A percentile compares a stretch with the other conserved stretches of the same genome.
phyloP scores from a whole-genome alignment of 2,797 vertebrate species.

The Sarcophilus harrisii region DNA sequence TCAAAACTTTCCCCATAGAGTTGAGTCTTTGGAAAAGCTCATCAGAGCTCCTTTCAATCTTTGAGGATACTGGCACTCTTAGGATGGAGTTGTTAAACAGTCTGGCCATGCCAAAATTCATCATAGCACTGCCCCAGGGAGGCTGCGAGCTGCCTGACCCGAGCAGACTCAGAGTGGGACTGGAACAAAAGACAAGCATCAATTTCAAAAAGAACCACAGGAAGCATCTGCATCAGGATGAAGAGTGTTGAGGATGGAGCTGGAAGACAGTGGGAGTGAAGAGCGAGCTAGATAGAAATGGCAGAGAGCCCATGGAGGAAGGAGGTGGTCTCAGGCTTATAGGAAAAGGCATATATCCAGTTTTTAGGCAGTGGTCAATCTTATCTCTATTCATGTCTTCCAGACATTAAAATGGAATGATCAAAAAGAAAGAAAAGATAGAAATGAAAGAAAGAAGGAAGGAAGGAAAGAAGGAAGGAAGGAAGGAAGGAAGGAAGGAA shows the following conservation, averaged over 20 bases:
- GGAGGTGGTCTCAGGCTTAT: slow-evolving; percentile 44
- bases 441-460: background rate
- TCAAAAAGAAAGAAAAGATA: slow-evolving; percentile 5
- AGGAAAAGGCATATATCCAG: slow-evolving; percentile 3
- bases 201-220: slow-evolving; percentile 76
- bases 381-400: slow-evolving; percentile 15
- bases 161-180: slow-evolving; percentile 56
- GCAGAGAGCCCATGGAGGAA: slow-evolving; percentile 24
- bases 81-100: slow-evolving; percentile 76
- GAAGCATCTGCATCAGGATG: slow-evolving; percentile 66
- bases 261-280: slow-evolving; percentile 54
- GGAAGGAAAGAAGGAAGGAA: background rate
- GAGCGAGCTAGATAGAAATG: slow-evolving; percentile 21
- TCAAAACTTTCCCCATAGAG: slow-evolving; percentile 60
- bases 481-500: background rate
- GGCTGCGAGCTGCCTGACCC: slow-evolving; percentile 75
- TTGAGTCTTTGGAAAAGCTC: slow-evolving; percentile 71
- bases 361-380: slow-evolving; percentile 61
- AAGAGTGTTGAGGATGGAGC: slow-evolving; percentile 59
- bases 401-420: slow-evolving; percentile 42
- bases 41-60: slow-evolving; percentile 66
- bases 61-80: slow-evolving; percentile 68
- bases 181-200: slow-evolving; percentile 75
- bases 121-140: slow-evolving; percentile 78
- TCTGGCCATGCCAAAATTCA: slow-evolving; percentile 77